Evolutionary conservation across 2,888 invertebrate species (phyloP), one percentile per base, ranked within the genome.

Genomic region (Brachypalpus laphriformis): DNA sequence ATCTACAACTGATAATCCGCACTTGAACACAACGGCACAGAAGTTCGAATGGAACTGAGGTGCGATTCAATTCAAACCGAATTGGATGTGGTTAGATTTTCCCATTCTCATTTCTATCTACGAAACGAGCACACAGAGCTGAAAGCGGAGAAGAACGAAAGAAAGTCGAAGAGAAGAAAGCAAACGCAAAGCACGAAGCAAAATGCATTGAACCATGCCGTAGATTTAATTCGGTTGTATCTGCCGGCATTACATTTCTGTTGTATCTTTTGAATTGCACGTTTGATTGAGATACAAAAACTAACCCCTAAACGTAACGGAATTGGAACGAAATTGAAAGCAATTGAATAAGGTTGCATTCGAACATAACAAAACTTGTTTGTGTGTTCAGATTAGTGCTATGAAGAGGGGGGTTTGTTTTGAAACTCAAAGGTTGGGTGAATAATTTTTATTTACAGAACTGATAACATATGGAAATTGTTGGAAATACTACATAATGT

Each of bases 21-120:
- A 37, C 25, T 34, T 57, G 40, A 37, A 76, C 82, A 63, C 28
- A 45, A 63, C 83, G 63, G 61, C 70, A 37, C 74, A 70, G 57
- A 83, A 74, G 83, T 83, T 83, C 83, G 83, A 83, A 70, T 80
- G 80, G 74, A 74, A 83, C 83, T 83, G 74, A 83, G 40, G 16
- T 75, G 61, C 68, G 14, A 47, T 81, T 54, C 45, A 68, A 75
- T 80, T 74, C 72, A 72, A 77, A 66, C 77, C 77, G 25, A 57
- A 20, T 49, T 56, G 57, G 45, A 20, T 61, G 54, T 54, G 42
- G 65, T 34, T 72, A 20, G 57, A 34, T 72, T 74, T 66, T 42
- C 28, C 37, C 8, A 31, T 7, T 16, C 3, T 25, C 5, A n/a
- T n/a, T n/a, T n/a, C n/a, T n/a, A 80, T 3, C 66, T 28, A 47